Base-by-base conservation (phyloP, 2,797 vertebrate species). In the Spea hammondii region DNA sequence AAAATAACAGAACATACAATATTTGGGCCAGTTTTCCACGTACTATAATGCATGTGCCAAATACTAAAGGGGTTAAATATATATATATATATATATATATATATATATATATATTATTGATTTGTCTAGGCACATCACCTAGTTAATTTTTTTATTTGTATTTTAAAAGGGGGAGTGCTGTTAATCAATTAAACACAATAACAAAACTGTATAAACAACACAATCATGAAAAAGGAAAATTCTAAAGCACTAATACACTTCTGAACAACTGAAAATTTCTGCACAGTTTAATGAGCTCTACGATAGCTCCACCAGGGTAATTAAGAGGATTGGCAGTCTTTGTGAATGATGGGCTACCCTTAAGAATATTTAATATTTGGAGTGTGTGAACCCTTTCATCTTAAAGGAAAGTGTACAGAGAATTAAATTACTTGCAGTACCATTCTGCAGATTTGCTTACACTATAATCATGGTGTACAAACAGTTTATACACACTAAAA, bases 231-330 rank as follows among this genome's bases (percentile, higher is more conserved):
- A 74, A 49, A 82, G 87, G 87, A 86, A 79, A 11, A 84, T 88
- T 85, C 85, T 89, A 83, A 88, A 84, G 85, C 82, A 86, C 82
- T 83, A 74, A 80, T 79, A 82, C 9, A 83, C 83, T 70, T 69
- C 71, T 84, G 82, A 84, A 86, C 70, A 85, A 87, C 76, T 86
- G 85, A 86, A 89, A 90, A 83, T 84, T 85, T 87, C 88, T 86
- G 88, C 86, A 86, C 87, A 86, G 82, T 87, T 89, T 90, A 87
- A 86, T 84, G 86, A 90, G 84, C 87, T 89, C 86, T 88, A 81
- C 84, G 85, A 84, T 87, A 88, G 84, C 83, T 88, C 87, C 84
- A 87, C 84, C 84, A 88, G 86, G 89, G 87, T 86, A 86, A 89
- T 89, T 90, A 89, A 89, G 84, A 86, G 85, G 73, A 85, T 86